phyloP scores from a whole-genome alignment of 2,797 vertebrate genomes.

The Neoniphon sammara region DNA sequence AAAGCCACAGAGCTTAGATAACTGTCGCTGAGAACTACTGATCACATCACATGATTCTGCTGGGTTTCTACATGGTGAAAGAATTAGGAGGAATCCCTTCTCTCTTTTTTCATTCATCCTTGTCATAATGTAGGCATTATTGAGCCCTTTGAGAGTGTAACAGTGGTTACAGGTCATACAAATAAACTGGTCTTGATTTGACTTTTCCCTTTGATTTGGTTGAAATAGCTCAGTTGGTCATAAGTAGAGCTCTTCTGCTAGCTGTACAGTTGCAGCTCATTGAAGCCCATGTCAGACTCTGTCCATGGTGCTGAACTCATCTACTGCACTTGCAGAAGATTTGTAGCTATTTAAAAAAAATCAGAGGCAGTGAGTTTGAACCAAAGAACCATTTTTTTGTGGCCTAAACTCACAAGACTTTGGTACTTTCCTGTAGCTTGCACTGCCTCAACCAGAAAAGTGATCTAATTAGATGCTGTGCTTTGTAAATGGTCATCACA shows the following conservation, averaged over 20 bases:
- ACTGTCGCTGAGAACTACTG: conserved; percentile 38
- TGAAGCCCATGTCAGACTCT: conserved; percentile 32
- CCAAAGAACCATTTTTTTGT: no score
- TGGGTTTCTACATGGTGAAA: conserved; percentile 28
- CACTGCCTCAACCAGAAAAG: no score
- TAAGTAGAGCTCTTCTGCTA: conserved; percentile 43
- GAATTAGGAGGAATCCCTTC: conserved; percentile 27
- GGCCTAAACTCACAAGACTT: no score
- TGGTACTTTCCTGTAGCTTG: no score
- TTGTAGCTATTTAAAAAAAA: conserved; percentile 45
- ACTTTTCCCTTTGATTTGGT: conserved; percentile 2
- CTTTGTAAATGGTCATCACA: no score
- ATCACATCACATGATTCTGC: conserved; percentile 33
- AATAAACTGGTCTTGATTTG: no score
- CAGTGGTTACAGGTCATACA: no score
- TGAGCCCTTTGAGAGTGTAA: no score
- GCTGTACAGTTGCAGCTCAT: conserved; percentile 49
- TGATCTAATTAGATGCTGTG: no score
- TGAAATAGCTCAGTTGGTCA: conserved; percentile 42
- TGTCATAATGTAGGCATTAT: no score
- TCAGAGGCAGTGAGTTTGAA: no score
- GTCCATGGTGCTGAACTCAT: conserved; percentile 29
- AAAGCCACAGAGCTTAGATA: conserved; percentile 33
- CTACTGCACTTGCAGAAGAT: conserved; percentile 52
- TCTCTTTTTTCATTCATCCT: no score